phyloP scores from a whole-genome alignment of 2,888 invertebrate genomes.

The Monochamus alternatus region DNA sequence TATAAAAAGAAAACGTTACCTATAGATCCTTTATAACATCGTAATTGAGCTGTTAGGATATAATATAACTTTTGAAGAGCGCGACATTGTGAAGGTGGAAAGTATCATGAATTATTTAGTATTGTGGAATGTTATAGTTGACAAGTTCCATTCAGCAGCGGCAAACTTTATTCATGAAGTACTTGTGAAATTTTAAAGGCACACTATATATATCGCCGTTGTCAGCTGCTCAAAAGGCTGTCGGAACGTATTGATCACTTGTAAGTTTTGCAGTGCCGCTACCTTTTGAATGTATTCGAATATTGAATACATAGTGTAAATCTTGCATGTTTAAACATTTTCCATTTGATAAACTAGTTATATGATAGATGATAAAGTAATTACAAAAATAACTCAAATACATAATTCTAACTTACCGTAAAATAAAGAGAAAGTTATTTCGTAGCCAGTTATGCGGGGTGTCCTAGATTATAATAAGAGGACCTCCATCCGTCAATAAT shows the following conservation, averaged over 20 bases:
- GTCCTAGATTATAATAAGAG: no score
- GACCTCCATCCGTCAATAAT: no score
- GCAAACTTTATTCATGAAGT: conserved; percentile 35
- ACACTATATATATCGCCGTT: conserved; percentile 36
- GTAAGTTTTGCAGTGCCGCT: neutral
- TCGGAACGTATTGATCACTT: conserved; percentile 15
- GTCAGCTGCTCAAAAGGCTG: conserved; percentile 13
- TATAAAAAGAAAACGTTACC: neutral
- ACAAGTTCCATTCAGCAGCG: conserved; percentile 41
- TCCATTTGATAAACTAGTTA: no score
- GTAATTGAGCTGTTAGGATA: conserved; percentile 41
- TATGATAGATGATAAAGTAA: no score
- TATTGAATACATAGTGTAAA: neutral
- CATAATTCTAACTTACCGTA: no score
- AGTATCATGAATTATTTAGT: conserved; percentile 40
- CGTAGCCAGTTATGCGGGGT: no score
- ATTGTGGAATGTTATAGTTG: conserved; percentile 33
- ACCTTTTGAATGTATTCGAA: neutral
- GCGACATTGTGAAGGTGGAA: conserved; percentile 32
- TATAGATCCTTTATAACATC: neutral
- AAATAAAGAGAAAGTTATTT: no score
- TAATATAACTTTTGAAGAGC: conserved; percentile 41
- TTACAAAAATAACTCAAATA: no score
- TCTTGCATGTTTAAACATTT: no score
- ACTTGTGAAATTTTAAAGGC: conserved; percentile 39